These are phyloP conservation scores for Oncorhynchus masou DNA, from an alignment of 2,113 vertebrate genomes.

Conservation along the genomic window DNA sequence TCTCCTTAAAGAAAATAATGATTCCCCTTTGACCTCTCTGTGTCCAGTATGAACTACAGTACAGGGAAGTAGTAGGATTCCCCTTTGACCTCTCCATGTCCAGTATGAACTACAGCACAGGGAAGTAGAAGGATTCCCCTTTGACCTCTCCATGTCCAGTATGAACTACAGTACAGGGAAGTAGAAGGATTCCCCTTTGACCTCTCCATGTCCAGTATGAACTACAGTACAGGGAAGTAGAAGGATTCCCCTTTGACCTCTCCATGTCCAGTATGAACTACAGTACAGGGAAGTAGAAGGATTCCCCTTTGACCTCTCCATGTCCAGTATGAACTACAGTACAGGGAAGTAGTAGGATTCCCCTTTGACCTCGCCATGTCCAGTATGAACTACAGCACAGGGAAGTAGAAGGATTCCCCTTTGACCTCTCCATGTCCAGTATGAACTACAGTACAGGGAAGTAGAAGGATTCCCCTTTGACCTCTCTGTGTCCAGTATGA, in stretches of 20 bases:
- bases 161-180: no score
- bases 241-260: constrained; percentile 10
- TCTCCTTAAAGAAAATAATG: no score
- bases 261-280: not conserved
- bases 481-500: not conserved
- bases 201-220: not conserved
- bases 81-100: not conserved
- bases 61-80: no score
- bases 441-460: no score
- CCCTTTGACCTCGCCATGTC: not conserved
- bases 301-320: constrained; percentile 37
- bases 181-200: no score
- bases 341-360: no score
- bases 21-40: no score
- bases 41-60: not conserved
- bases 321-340: no score
- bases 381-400: not conserved
- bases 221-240: not conserved
- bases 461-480: no score
- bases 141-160: constrained; percentile 22
- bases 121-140: constrained; percentile 15
- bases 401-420: constrained; percentile 10
- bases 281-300: not conserved
- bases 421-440: constrained; percentile 27
- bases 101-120: not conserved